Base-by-base conservation (phyloP, 2,113 vertebrate species). In the Nesoenas mayeri region DNA sequence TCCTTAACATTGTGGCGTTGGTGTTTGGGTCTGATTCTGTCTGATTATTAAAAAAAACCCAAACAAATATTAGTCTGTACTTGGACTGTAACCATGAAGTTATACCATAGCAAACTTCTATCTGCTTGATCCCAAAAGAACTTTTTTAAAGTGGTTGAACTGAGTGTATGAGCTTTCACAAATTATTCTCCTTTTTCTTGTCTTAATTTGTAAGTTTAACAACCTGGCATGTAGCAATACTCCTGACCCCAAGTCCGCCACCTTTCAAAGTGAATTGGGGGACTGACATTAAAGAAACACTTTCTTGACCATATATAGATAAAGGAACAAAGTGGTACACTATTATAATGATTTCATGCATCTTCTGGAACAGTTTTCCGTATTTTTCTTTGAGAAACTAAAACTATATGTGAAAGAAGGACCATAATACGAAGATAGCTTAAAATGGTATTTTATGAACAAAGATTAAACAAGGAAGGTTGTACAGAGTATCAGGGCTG, bases 351-450 rank as follows among this genome's bases (percentile, higher is more conserved):
- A 44, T 82, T 82, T 18, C 6, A 22, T 69, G 36, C 29, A 15
- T 86, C 32, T 78, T 66, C 32, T 77, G 0, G 28, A n/a, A n/a
- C 1, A 2, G 8, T 34, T 80, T 80, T 38, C 26, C 1, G 0
- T 89, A 2, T 32, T 84, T 79, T 72, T 62, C 6, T 54, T 66
- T 34, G 66, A 62, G 66, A 88, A 96, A 44, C 8, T 65, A 38
- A 38, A 84, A 66, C 16, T 62, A 9, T 36, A 19, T 53, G 26
- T 83, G 32, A 75, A 86, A 78, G 48, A 71, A 81, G n/a, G 36
- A 29, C 14, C 16, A 9, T 36, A 58, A 75, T 48, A 57, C 3
- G 36, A 42, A 51, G 12, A 21, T 36, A 26, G 75, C 58, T 79
- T 82, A 32, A 72, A 83, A 36, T 65, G 11, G 2, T 51, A 18